phyloP scores from a whole-genome alignment of 2,888 invertebrate genomes.

The Merodon equestris region DNA sequence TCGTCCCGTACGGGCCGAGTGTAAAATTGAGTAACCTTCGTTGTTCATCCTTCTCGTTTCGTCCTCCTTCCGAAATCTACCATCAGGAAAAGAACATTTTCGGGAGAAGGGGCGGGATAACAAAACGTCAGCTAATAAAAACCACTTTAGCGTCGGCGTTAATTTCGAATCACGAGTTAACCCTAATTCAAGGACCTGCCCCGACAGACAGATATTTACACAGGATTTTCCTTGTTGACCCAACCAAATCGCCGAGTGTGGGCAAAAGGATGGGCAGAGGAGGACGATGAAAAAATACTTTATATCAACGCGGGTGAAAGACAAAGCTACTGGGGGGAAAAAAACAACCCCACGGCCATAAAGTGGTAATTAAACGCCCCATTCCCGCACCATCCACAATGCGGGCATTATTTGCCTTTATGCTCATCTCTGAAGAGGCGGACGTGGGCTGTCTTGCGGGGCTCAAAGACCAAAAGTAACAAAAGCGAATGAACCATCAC shows the following conservation, averaged over 20 bases:
- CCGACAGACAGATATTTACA: slow-evolving; percentile 43
- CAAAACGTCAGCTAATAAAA: slow-evolving; percentile 65
- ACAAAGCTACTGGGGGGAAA: slow-evolving; percentile 24
- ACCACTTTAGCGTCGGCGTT: slow-evolving; percentile 58
- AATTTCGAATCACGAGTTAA: slow-evolving; percentile 66
- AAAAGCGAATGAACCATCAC: too few relatives aligned
- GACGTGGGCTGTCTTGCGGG: neutral
- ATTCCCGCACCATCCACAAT: slow-evolving; percentile 17
- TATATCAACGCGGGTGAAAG: too few relatives aligned
- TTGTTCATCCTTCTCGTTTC: neutral
- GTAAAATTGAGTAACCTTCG: slow-evolving; percentile 41
- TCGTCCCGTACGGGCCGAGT: slow-evolving; percentile 24
- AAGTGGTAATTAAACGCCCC: slow-evolving; percentile 64
- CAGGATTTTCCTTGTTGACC: slow-evolving; percentile 50
- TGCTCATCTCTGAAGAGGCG: slow-evolving; percentile 31
- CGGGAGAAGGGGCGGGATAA: slow-evolving; percentile 34
- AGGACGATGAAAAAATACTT: too few relatives aligned
- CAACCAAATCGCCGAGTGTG: slow-evolving; percentile 33
- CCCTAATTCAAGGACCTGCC: slow-evolving; percentile 58
- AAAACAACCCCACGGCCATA: slow-evolving; percentile 44
- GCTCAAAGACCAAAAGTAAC: slow-evolving; percentile 2
- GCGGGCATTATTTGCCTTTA: slow-evolving; percentile 50
- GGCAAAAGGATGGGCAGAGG: neutral
- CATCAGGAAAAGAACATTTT: too few relatives aligned
- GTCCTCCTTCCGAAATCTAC: too few relatives aligned